Conservation (phyloP, 1,140 invertebrate genomes). For the Gonioctena quinquepunctata region DNA sequence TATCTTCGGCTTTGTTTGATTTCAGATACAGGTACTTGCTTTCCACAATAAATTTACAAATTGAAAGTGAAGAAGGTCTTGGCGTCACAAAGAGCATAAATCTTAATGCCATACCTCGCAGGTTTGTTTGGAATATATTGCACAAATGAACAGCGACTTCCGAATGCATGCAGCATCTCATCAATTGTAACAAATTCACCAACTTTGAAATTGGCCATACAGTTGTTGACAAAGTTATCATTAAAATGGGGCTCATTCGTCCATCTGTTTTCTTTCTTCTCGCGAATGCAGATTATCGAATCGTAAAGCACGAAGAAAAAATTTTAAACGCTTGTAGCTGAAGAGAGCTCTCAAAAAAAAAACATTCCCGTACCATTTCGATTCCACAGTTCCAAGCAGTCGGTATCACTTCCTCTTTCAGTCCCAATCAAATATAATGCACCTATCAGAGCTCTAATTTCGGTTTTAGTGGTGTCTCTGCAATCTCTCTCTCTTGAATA, state of each 20-base stretch:
- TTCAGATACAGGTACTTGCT: constrained; percentile 50
- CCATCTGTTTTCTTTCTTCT: constrained; percentile 51
- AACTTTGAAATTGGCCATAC: not conserved
- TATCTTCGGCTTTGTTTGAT: constrained; percentile 38
- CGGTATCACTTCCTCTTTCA: constrained; percentile 51
- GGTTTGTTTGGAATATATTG: constrained; percentile 33
- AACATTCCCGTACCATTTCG: constrained; percentile 54
- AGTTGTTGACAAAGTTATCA: not conserved
- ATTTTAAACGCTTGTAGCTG: constrained; percentile 4
- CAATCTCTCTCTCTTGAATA: not conserved
- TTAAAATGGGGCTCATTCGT: not conserved
- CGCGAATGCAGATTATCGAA: constrained; percentile 40
- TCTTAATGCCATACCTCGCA: constrained; percentile 4
- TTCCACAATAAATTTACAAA: constrained; percentile 48
- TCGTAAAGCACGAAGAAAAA: constrained; percentile 26
- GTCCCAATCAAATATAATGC: constrained; percentile 59
- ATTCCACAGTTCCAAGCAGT: constrained; percentile 53
- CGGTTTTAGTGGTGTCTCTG: not conserved
- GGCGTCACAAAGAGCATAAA: not conserved
- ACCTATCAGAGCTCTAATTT: constrained; percentile 45
- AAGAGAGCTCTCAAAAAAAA: constrained; percentile 36
- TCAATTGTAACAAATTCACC: constrained; percentile 17
- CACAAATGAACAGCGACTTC: constrained; percentile 51
- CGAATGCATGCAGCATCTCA: constrained; percentile 53
- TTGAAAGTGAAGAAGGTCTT: constrained; percentile 15